Base-by-base conservation (phyloP, 2,888 invertebrate genomes). In the Agapetus fuscipes region DNA sequence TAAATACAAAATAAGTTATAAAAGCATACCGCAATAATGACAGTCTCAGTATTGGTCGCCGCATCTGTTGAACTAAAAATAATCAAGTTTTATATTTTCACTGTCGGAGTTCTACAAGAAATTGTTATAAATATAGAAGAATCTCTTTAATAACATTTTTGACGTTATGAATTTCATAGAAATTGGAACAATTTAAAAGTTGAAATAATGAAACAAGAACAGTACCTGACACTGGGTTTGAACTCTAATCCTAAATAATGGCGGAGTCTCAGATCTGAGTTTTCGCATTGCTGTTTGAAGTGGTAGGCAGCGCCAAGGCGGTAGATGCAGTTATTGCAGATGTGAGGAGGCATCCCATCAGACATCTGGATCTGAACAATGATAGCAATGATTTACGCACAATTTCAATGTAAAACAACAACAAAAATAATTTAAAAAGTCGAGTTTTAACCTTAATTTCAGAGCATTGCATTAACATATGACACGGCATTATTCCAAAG, bases 241-340 rank as follows among this genome's bases (percentile, higher is more conserved):
- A 54, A 50, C 31, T 54, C 56, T 20, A 76, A 51, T 7, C 76
- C 76, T 41, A 76, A 58, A 54, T 76, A 73, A 49, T 75, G 74
- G 30, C 76, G 59, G 30, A 76, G 51, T 30, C 76, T 59, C 37
- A 73, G 54, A 50, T 77, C 75, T 1, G 74, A 71, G 50, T 71
- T 75, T 53, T 75, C 75, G 52, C 72, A 74, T 14, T 76, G 72
- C 48, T 76, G 76, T 50, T 76, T 76, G 45, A 76, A 76, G 50
- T 76, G 75, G 52, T 75, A 76, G 1, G 76, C 74, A 17, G 75
- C 68, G 3, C 76, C 76, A 15, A 77, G 51, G 35, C 76, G 70
- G 45, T 76, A 76, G 5, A 75, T 65, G 50, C 76, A 77, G 49
- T 75, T 76, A 46, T 75, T 74, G 48, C 76, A 77, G 50, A 77